Evolutionary conservation across 2,888 invertebrate species (phyloP), one percentile per base, ranked within the genome.

Genomic region (Pelosia muscerda): DNA sequence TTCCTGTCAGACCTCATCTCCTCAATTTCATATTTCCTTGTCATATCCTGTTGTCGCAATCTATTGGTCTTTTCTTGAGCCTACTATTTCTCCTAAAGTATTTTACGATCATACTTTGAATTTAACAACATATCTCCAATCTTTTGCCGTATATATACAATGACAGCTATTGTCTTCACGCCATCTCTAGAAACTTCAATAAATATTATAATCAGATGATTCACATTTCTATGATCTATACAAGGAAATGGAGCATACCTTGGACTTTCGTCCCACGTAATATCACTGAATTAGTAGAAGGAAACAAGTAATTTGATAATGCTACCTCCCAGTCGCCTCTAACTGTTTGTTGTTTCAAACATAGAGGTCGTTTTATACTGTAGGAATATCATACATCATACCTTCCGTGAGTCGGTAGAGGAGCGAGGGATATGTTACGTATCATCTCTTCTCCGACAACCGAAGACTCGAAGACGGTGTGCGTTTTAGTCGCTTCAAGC

Each of bases 251-350:
- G 10, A 65, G 67, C 65, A 66, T 66, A 69, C 66, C 63, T 55
- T 54, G 54, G 61, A 59, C 55, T 69, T 59, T 53, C 62, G 9
- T 61, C 78, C 81, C 65, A 78, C 81, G 69, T 78, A 81, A 67
- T 66, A 31, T 63, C n/a, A 58, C 53, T 53, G 65, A 60, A 68
- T 72, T 78, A 73, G 73, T 67, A 69, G 42, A 70, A 78, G 78
- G 78, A 78, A 72, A 72, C 38, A 4, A 38, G 34, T 69, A 68
- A 68, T 71, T 65, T 34, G 59, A 74, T 61, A 57, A 75, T 49
- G 31, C 8, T 66, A 64, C 66, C 67, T 71, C 59, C 68, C 11
- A 54, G 22, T 23, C 61, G 26, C n/a, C 26, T 61, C 61, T 26
- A 61, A n/a, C 19, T 26, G 38, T 49, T 42, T 49, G 49, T 49